Evolutionary conservation across 2,113 vertebrate species (phyloP).

Genomic region (Chloropsis hardwickii): DNA sequence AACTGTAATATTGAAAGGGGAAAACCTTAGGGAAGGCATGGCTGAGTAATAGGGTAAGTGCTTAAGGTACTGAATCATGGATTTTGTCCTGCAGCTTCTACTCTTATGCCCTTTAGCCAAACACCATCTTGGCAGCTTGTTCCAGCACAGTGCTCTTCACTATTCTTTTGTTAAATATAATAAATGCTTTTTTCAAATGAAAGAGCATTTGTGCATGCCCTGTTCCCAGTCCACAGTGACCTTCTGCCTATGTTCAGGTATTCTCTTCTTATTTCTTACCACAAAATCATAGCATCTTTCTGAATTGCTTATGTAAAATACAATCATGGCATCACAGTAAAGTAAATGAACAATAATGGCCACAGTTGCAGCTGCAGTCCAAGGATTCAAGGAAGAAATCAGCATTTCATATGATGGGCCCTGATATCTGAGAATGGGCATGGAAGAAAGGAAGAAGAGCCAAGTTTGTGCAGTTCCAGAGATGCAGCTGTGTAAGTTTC

Average conservation of each 20-base stretch:
- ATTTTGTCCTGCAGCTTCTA: background rate
- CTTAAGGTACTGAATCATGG: background rate
- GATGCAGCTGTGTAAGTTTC: background rate
- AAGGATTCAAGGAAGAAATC: background rate
- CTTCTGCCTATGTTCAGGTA: background rate
- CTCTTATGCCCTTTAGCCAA: background rate
- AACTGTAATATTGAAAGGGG: background rate
- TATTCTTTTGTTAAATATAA: background rate
- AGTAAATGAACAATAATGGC: background rate
- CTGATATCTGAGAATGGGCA: background rate
- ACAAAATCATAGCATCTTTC: background rate
- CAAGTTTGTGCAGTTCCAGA: background rate
- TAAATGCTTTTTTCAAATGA: background rate
- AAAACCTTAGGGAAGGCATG: background rate
- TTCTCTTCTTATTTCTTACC: background rate
- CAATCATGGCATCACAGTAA: background rate
- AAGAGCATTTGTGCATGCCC: background rate
- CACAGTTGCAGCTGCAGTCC: background rate
- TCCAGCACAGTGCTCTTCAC: background rate
- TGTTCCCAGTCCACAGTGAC: background rate
- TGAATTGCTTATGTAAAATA: background rate
- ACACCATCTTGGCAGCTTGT: background rate
- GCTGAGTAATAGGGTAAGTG: background rate
- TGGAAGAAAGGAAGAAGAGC: background rate
- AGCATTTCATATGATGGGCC: background rate